Conservation (phyloP, 1,140 invertebrate genomes). For the Popillia japonica region DNA sequence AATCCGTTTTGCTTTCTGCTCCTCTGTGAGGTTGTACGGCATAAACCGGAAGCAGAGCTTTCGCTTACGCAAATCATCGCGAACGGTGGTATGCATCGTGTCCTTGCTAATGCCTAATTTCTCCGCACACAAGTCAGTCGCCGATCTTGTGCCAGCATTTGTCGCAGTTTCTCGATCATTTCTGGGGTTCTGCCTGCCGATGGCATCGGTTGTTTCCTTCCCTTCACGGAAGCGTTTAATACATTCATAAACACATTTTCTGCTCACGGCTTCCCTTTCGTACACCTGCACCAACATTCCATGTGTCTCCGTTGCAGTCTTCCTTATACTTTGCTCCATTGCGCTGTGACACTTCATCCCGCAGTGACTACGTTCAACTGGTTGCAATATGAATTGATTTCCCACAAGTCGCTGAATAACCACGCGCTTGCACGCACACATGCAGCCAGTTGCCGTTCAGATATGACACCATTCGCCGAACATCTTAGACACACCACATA, state of each 20-base stretch:
- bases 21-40: background rate
- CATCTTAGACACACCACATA: too few relatives aligned
- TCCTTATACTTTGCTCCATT: too few relatives aligned
- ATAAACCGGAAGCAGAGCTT: background rate
- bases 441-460: too few relatives aligned
- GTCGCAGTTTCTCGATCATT: background rate
- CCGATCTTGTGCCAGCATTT: background rate
- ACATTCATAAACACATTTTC: too few relatives aligned
- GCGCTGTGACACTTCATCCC: too few relatives aligned
- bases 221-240: background rate
- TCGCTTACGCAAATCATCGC: background rate
- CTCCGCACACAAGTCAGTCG: background rate
- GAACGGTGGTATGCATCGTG: background rate
- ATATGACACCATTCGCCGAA: too few relatives aligned
- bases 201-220: background rate
- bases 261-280: background rate
- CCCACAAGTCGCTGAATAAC: too few relatives aligned
- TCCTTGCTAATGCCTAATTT: background rate
- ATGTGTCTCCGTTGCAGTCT: too few relatives aligned
- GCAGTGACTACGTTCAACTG: too few relatives aligned
- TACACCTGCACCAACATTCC: background rate
- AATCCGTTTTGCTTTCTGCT: background rate
- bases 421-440: too few relatives aligned
- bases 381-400: too few relatives aligned
- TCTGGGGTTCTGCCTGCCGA: background rate